phyloP scores from a whole-genome alignment of 2,797 vertebrate species.

The Cryptoprocta ferox region DNA sequence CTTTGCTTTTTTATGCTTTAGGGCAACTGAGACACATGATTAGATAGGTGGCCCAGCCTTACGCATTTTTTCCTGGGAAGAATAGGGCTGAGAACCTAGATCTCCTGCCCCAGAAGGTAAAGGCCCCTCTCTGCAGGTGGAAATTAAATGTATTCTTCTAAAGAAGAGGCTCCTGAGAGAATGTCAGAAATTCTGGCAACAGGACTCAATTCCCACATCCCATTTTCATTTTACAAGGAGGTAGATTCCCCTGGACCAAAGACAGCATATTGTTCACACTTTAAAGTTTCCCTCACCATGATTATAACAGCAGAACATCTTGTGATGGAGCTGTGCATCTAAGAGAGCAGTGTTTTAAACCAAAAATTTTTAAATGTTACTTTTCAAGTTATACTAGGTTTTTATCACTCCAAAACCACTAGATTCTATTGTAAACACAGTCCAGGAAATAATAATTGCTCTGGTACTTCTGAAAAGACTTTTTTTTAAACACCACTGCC shows the following conservation, averaged over 20 bases:
- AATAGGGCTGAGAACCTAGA: neutral
- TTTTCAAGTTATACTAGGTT: neutral
- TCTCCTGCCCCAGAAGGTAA: neutral
- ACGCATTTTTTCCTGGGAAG: neutral
- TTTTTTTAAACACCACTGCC: neutral
- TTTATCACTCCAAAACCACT: too few species aligned
- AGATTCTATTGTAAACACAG: neutral
- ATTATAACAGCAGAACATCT: neutral
- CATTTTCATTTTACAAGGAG: conserved; percentile 53
- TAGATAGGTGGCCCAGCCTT: neutral
- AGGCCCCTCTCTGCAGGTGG: neutral
- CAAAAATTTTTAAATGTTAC: neutral
- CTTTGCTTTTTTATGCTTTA: neutral
- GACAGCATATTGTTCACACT: neutral
- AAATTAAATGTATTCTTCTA: conserved; percentile 24
- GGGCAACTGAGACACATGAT: neutral
- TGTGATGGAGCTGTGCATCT: neutral
- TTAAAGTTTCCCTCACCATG: neutral
- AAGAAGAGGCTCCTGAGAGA: neutral
- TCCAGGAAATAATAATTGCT: conserved; percentile 1
- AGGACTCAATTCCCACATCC: neutral
- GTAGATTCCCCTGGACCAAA: neutral
- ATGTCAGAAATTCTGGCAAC: neutral
- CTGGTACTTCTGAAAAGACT: neutral
- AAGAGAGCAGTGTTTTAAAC: neutral